Base-by-base conservation (phyloP, 2,797 vertebrate species). In the Paramormyrops hopkinsi region DNA sequence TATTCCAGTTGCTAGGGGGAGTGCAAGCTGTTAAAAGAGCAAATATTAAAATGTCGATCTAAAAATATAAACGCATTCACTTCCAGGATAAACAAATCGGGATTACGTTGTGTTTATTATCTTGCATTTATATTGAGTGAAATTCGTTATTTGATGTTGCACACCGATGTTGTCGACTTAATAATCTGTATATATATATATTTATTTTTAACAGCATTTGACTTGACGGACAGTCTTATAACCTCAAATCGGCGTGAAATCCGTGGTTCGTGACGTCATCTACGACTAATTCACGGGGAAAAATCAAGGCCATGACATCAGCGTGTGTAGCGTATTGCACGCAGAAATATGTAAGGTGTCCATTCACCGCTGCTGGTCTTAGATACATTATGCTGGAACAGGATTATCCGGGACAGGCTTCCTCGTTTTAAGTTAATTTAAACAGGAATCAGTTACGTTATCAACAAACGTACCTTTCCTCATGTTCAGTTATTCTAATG, bases 41-140 rank as follows among this genome's bases (percentile, higher is more conserved):
- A 22, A n/a, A 79, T 79, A 79, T 79, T 84, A 84, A 84, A 84
- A 84, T 46, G 19, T 50, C 73, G 82, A 84, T 50, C 44, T 84
- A 46, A 84, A 84, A 84, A 84, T 46, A 11, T 22, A 84, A 50
- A 50, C 17, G 5, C 17, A 46, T 48, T 7, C 19, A 22, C 2
- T 50, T 46, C 7, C 9, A 50, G 76, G 37, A 19, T 46, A 79
- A 44, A 83, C 69, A 76, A 19, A 76, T 19, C 1, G 12, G 69
- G 69, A 41, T 76, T 19, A 19, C 14, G 14, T 41, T 33, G 69
- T 76, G 33, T 41, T 76, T 76, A 33, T 73, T 37, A 41, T 41
- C 17, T 37, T 41, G 73, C 37, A 44, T 44, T 44, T 44, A 79
- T 79, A 19, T 79, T 41, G 17, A 37, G 17, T 44, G 33, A 79